Evolutionary conservation across 2,888 invertebrate genomes (phyloP), one percentile per base, ranked within the genome.

Genomic region (Corythucha ciliata): DNA sequence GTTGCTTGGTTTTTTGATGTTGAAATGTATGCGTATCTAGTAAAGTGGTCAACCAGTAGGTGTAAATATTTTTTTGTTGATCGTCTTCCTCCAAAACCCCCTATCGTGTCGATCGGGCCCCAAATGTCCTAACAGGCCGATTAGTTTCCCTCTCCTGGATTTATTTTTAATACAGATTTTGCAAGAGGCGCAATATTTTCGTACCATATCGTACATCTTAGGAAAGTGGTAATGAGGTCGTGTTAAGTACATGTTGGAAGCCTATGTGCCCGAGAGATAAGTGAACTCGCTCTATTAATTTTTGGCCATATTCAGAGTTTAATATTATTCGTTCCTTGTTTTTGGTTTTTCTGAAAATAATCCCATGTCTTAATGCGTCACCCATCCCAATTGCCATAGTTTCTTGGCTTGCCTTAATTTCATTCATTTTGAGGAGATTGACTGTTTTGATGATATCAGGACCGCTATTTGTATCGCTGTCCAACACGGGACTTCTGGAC

Each of bases 71-170:
- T 29, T 29, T 29, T 29, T n/a, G 29, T 10, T 10, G 29, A 29
- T 29, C 36, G 12, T n/a, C n/a, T n/a, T n/a, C n/a, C n/a, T n/a
- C 29, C 29, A 29, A 29, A 29, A 29, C 29, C 8, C 7, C 36
- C 36, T 36, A 14, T 14, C 36, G 36, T 36, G 36, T 36, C 36
- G 7, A 36, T n/a, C 7, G n/a, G 36, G 36, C n/a, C 36, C 36
- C 7, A 14, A 36, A 36, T 36, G 36, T 36, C 36, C 36, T 10
- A 10, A 36, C 6, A 14, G n/a, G n/a, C 8, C 7, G 36, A 36
- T 7, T 18, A 10, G 14, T 36, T 36, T 36, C 14, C 14, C 36
- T 36, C 8, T 10, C 36, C 14, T 36, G 16, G 36, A 8, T 36
- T 36, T 36, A n/a, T 29, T 29, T 29, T 29, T 29, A 29, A 8